These are phyloP conservation scores for Ornithorhynchus anatinus DNA, from an alignment of 2,113 vertebrate genomes.

Conservation along the genomic window DNA sequence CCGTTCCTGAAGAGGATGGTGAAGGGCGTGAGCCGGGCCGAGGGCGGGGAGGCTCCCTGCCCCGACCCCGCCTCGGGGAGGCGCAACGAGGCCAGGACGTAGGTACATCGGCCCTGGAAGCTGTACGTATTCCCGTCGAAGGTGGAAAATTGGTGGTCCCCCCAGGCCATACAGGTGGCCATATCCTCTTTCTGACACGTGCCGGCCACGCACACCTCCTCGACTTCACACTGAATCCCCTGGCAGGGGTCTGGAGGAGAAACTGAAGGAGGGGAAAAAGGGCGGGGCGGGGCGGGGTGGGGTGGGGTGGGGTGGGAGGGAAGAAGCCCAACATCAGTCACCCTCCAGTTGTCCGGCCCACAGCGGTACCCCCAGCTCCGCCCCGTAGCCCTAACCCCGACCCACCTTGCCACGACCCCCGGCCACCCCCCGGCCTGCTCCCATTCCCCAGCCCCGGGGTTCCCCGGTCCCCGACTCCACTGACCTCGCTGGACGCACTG, in stretches of 20 bases:
- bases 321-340: too few species aligned
- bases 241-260: too few species aligned
- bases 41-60: not conserved
- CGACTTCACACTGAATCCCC: not conserved
- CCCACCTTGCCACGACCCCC: not conserved
- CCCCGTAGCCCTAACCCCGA: not conserved
- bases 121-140: too few species aligned
- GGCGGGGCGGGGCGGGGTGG: too few species aligned
- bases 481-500: too few species aligned
- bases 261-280: too few species aligned
- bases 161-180: not conserved
- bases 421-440: too few species aligned
- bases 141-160: not conserved
- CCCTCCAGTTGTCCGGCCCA: not conserved
- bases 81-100: too few species aligned
- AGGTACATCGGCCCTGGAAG: too few species aligned
- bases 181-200: not conserved
- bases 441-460: not conserved
- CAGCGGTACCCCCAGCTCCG: not conserved
- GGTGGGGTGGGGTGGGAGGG: too few species aligned
- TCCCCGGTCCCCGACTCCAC: not conserved
- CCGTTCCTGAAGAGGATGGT: too few species aligned
- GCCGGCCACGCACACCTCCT: not conserved
- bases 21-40: not conserved
- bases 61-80: not conserved